A percentile compares a stretch with the other conserved stretches of the same genome.
Evolutionary conservation across 2,113 vertebrate species (phyloP).

Genomic region (Ochotona princeps): DNA sequence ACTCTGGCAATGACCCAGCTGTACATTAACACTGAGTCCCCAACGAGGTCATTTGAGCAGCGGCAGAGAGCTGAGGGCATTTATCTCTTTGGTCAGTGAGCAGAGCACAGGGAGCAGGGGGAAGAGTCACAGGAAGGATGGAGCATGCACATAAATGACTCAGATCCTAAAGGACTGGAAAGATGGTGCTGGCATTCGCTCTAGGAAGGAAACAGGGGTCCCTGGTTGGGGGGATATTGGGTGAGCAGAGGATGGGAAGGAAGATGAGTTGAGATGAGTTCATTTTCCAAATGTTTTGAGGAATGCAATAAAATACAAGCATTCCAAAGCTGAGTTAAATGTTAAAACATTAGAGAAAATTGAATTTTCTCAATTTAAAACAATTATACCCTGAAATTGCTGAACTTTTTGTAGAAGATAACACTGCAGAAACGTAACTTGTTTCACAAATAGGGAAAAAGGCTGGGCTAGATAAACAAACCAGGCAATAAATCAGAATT

Average conservation of each 20-base stretch:
- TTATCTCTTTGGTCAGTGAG: background rate
- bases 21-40: background rate
- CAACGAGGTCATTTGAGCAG: rapidly evolving
- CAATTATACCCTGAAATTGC: constrained; percentile 76
- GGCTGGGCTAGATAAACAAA: constrained; percentile 20
- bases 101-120: background rate
- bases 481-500: background rate
- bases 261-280: constrained; percentile 50
- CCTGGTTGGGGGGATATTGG: background rate
- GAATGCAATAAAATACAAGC: constrained; percentile 66
- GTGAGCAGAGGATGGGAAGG: background rate
- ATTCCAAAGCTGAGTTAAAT: constrained; percentile 60
- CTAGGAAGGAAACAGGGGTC: background rate
- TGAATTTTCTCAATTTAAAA: constrained; percentile 81
- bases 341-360: constrained; percentile 79
- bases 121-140: background rate
- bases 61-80: background rate
- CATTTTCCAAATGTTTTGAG: constrained; percentile 77
- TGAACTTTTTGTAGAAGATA: constrained; percentile 60
- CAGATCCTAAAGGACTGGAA: background rate
- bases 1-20: background rate
- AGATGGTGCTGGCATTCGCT: background rate
- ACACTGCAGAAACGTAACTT: constrained; percentile 57
- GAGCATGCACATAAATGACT: background rate
- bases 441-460: constrained; percentile 53